A percentile compares a stretch with the other conserved stretches of the same genome.
Conservation (phyloP, 1,140 invertebrate species). For the Atta texana region DNA sequence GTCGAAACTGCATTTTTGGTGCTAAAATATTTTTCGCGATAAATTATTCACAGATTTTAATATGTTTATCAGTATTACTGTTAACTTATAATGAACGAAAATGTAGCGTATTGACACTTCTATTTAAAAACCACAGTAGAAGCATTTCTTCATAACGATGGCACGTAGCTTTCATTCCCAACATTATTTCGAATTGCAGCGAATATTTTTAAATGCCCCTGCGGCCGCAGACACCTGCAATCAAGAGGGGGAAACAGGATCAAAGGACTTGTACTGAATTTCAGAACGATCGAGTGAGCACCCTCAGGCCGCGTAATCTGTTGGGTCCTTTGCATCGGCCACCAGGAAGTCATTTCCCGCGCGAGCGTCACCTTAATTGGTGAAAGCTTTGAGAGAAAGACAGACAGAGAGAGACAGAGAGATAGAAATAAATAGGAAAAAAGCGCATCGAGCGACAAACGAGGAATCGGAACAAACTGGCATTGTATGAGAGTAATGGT, state of each 20-base stretch:
- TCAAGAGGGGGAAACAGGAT: constrained; percentile 73
- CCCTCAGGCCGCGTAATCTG: constrained; percentile 65
- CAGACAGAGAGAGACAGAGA: neutral
- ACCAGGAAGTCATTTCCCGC: constrained; percentile 73
- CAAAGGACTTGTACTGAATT: constrained; percentile 77
- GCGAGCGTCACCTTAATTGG: constrained; percentile 72
- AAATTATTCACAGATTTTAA: no score
- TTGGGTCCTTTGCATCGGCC: constrained; percentile 63
- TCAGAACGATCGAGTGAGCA: constrained; percentile 68
- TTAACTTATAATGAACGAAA: neutral
- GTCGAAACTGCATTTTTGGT: no score
- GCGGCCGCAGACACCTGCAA: constrained; percentile 77
- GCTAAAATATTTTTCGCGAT: no score
- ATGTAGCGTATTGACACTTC: neutral
- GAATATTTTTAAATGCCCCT: constrained; percentile 72
- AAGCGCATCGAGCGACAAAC: neutral
- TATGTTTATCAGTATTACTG: no score
- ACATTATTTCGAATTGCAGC: constrained; percentile 63
- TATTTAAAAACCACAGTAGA: neutral
- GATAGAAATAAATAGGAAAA: neutral
- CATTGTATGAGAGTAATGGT: neutral
- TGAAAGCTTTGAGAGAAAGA: constrained; percentile 54
- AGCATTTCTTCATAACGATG: neutral
- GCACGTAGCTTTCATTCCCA: constrained; percentile 2
- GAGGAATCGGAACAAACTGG: neutral